Percentiles rank a stretch among this genome's conserved stretches.
These are phyloP conservation scores for Plodia interpunctella DNA, from an alignment of 1,140 invertebrate genomes.

Conservation along the genomic window DNA sequence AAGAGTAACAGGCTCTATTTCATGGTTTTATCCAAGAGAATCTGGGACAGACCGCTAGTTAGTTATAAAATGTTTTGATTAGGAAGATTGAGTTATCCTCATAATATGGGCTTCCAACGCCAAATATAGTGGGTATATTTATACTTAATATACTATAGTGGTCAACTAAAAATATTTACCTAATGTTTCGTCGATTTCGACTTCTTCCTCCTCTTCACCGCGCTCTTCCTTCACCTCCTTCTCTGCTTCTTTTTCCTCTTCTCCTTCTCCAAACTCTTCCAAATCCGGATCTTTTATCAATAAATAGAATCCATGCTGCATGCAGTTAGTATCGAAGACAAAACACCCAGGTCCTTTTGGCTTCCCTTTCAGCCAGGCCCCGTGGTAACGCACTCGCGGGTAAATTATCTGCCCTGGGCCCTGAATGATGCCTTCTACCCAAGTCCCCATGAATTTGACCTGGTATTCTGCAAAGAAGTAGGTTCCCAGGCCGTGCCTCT, in stretches of 20 bases:
- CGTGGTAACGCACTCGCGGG: conserved; percentile 79
- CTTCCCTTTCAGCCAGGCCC: conserved; percentile 80
- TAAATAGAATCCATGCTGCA: conserved; percentile 82
- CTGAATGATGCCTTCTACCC: conserved; percentile 81
- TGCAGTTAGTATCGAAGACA: conserved; percentile 81
- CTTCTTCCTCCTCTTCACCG: conserved; percentile 49
- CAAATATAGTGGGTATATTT: too few species aligned
- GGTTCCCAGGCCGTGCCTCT: conserved; percentile 84
- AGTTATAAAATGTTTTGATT: too few species aligned
- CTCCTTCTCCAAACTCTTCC: conserved; percentile 71
- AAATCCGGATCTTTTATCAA: conserved; percentile 71
- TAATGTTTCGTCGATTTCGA: conserved; percentile 57
- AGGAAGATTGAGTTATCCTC: too few species aligned
- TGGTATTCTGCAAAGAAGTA: conserved; percentile 81
- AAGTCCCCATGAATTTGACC: conserved; percentile 82
- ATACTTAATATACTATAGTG: too few species aligned
- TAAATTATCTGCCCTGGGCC: conserved; percentile 83
- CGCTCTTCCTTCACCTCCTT: conserved; percentile 63
- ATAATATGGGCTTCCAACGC: too few species aligned
- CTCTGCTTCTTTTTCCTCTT: conserved; percentile 68
- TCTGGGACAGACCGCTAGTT: too few species aligned
- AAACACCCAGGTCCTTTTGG: conserved; percentile 82
- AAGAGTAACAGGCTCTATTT: too few species aligned
- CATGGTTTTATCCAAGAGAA: too few species aligned
- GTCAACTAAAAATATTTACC: conserved; percentile 33